phyloP scores from a whole-genome alignment of 2,113 vertebrate genomes.

The Eulemur rufifrons region DNA sequence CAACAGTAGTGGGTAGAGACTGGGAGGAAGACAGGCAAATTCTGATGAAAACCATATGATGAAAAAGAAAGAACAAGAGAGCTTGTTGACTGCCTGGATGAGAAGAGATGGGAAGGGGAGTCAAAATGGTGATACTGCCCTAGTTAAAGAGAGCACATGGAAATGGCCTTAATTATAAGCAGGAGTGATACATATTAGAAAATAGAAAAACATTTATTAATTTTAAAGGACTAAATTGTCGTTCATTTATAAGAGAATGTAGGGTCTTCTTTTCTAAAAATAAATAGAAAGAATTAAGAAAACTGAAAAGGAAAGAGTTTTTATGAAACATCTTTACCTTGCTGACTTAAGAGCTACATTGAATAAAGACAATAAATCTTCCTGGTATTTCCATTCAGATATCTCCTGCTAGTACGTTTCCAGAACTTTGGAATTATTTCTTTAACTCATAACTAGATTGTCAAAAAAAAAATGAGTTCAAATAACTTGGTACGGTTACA shows the following conservation, averaged over 20 bases:
- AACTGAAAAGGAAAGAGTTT: not conserved
- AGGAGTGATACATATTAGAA: not conserved
- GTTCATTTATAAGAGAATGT: not conserved
- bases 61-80: not conserved
- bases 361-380: not conserved
- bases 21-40: not conserved
- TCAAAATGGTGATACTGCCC: not conserved
- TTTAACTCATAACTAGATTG: slow-evolving; percentile 20
- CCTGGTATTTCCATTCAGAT: not conserved
- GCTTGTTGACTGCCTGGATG: not conserved
- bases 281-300: not conserved
- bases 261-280: not conserved
- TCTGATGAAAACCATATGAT: not conserved
- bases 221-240: not conserved
- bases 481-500: not conserved
- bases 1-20: not conserved
- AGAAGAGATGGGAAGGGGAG: not conserved
- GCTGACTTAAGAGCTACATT: not conserved
- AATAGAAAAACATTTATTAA: not conserved
- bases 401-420: not conserved
- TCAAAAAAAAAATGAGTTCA: not conserved
- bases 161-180: not conserved
- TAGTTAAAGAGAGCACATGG: not conserved
- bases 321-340: not conserved
- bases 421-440: slow-evolving; percentile 40